Base-by-base conservation (phyloP, 2,888 invertebrate species). In the Thera britannica region DNA sequence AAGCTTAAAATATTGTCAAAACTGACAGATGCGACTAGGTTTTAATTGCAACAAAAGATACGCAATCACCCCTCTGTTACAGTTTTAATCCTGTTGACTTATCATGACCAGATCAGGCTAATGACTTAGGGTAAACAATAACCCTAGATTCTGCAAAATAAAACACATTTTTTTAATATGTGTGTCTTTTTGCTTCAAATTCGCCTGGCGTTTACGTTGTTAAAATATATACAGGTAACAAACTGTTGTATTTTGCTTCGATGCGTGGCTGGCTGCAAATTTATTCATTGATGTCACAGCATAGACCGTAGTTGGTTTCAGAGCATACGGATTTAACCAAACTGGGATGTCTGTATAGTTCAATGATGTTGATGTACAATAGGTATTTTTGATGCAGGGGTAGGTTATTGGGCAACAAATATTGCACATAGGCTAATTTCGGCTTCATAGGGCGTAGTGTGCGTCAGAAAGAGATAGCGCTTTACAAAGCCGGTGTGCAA, bases 241-340 rank as follows among this genome's bases (percentile, higher is more conserved):
- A 57, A 62, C 59, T 49, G 35, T 51, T 36, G 35, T 56, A 56
- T 62, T 61, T 56, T 62, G 38, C 34, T 62, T 46, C 54, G n/a
- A 65, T 36, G 41, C 62, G 48, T 23, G 59, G 8, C 34, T 63
- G 57, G 41, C 68, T 66, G 9, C 44, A 44, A 44, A 44, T 46
- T 2, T 66, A 68, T 71, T 71, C 63, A 64, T 64, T 9, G 51
- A 49, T n/a, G 52, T 54, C 48, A 23, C 23, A 34, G 3, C 12
- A 57, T 8, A 38, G 35, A 34, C 2, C 5, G 11, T 8, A 35
- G 6, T 11, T 23, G 46, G 44, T 46, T 57, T 54, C 12, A 12
- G 36, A 34, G 51, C 41, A 58, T 6, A 44, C 41, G 44, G n/a
- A 52, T 34, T 34, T 23, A 52, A 34, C 5, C 2, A 23, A 34